These are phyloP conservation scores for Nesoenas mayeri DNA, from an alignment of 2,113 vertebrate genomes.

Conservation along the genomic window DNA sequence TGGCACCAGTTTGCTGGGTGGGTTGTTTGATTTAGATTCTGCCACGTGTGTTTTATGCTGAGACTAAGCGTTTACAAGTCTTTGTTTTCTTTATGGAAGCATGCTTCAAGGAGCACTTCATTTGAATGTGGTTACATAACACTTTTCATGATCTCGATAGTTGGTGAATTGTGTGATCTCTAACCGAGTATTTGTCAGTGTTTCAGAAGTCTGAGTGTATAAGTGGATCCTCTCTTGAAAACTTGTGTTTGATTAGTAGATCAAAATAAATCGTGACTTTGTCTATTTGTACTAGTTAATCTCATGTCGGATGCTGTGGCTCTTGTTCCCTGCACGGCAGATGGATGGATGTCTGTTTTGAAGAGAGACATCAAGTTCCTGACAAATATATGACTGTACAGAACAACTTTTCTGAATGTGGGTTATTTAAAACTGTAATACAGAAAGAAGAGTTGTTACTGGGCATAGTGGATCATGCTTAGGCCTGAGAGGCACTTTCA, in stretches of 20 bases:
- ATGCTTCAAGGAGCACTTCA: not conserved
- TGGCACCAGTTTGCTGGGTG: not conserved
- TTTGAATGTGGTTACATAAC: not conserved
- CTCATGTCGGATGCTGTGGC: not conserved
- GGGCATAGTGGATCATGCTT: not conserved
- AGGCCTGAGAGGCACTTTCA: not conserved
- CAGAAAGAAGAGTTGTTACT: not conserved
- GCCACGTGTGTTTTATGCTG: not conserved
- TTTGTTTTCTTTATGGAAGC: constrained; percentile 28
- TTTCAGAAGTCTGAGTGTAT: not conserved
- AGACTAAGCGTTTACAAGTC: not conserved
- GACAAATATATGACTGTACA: not conserved
- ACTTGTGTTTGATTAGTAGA: not conserved
- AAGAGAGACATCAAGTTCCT: not conserved
- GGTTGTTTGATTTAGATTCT: not conserved
- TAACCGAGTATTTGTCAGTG: not conserved
- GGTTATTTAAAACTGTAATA: not conserved
- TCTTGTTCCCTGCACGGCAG: not conserved
- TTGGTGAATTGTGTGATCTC: not conserved
- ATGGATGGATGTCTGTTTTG: not conserved
- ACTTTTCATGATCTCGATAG: not conserved
- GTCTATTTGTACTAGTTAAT: accelerated
- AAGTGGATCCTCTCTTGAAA: not conserved
- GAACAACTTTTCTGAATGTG: not conserved
- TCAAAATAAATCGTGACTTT: not conserved